Evolutionary conservation across 2,888 invertebrate species (phyloP).

Genomic region (Xylocampa areola): DNA sequence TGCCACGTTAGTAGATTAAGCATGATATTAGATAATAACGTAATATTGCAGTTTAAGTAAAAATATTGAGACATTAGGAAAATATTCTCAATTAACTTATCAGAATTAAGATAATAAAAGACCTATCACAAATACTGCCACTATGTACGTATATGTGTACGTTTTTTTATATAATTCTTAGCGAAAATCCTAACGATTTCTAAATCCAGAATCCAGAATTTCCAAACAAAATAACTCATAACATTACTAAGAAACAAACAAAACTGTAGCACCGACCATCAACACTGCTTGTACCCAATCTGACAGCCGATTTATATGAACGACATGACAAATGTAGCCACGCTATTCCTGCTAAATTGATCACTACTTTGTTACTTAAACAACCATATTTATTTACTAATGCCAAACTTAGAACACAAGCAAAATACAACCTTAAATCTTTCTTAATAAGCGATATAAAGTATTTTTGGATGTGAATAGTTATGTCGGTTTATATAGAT

Average conservation of each 20-base stretch:
- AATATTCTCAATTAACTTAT: no score
- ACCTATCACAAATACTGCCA: no score
- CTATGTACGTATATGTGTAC: no score
- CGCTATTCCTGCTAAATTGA: constrained; percentile 64
- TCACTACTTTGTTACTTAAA: constrained; percentile 63
- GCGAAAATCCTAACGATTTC: background rate
- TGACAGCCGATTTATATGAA: constrained; percentile 64
- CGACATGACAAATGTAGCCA: constrained; percentile 64
- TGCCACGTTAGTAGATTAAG: no score
- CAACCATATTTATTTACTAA: constrained; percentile 23
- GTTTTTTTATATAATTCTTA: no score
- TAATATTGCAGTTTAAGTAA: no score
- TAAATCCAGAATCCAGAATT: constrained; percentile 31
- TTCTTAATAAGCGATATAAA: accelerated
- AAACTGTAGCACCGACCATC: constrained; percentile 43
- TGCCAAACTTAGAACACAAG: constrained; percentile 1
- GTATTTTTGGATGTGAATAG: constrained; percentile 11
- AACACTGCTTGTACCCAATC: constrained; percentile 58
- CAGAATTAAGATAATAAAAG: no score
- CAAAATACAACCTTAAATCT: constrained; percentile 5
- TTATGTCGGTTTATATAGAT: constrained; percentile 19
- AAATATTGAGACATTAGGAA: no score
- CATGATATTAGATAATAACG: no score
- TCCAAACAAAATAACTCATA: constrained; percentile 35
- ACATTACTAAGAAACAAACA: constrained; percentile 34